Percentiles rank a stretch among this genome's conserved stretches.
Evolutionary conservation across 2,797 vertebrate species (phyloP).

Genomic region (Spatula versicolor): DNA sequence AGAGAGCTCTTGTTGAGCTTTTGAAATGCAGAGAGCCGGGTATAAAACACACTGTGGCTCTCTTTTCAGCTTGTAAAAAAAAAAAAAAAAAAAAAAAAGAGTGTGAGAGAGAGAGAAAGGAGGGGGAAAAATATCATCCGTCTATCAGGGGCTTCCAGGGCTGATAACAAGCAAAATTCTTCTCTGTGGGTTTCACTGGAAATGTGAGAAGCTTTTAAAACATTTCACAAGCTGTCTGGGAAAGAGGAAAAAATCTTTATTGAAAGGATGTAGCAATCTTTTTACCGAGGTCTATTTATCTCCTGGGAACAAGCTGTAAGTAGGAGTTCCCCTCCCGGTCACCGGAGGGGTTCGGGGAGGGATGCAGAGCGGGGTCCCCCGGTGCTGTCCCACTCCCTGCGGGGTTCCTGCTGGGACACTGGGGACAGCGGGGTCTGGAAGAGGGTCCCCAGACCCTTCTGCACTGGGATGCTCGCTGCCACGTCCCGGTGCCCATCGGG

Average conservation of each 20-base stretch:
- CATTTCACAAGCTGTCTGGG: conserved; percentile 85
- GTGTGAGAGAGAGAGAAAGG: conserved; percentile 65
- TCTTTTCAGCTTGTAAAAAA: conserved; percentile 81
- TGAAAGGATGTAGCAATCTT: conserved; percentile 84
- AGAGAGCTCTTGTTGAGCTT: conserved; percentile 84
- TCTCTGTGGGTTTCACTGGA: conserved; percentile 82
- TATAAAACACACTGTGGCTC: conserved; percentile 84
- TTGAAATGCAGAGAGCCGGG: conserved; percentile 84
- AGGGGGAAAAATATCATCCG: conserved; percentile 79
- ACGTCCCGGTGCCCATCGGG: accelerated
- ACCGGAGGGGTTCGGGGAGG: not conserved
- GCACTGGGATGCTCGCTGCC: not conserved
- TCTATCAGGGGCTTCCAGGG: conserved; percentile 83
- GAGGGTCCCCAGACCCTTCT: not conserved
- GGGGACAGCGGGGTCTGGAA: not conserved
- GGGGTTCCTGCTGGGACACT: not conserved
- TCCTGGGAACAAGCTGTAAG: conserved; percentile 79
- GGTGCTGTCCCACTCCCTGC: not conserved
- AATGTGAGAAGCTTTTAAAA: conserved; percentile 85
- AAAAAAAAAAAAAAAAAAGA: conserved; percentile 47
- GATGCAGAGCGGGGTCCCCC: not conserved
- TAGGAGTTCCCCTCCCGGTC: conserved; percentile 74
- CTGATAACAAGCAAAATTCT: conserved; percentile 87
- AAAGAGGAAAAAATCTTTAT: conserved; percentile 83
- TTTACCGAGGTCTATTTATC: conserved; percentile 83